Evolutionary conservation across 2,797 vertebrate species (phyloP).

Genomic region (Vireo griseus): DNA sequence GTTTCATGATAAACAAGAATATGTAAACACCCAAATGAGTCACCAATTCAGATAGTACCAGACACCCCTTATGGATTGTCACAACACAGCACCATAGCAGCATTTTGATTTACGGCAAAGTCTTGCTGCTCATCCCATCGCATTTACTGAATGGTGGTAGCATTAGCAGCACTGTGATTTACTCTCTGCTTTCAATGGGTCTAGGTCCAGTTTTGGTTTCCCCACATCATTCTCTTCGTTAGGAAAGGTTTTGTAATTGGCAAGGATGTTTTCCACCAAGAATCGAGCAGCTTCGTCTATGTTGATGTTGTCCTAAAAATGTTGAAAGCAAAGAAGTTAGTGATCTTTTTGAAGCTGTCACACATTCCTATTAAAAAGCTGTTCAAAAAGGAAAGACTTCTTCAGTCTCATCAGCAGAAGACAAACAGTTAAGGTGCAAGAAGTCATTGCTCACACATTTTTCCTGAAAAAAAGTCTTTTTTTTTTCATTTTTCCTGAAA

Average conservation of each 20-base stretch:
- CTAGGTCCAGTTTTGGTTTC: constrained; percentile 86
- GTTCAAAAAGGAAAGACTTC: background rate
- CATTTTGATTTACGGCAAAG: constrained; percentile 22
- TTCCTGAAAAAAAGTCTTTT: background rate
- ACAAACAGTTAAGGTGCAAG: background rate
- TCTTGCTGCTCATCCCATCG: constrained; percentile 9
- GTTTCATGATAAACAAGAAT: background rate
- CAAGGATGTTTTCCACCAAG: constrained; percentile 92
- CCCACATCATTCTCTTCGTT: constrained; percentile 88
- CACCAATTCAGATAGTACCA: background rate
- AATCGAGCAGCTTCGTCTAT: constrained; percentile 95
- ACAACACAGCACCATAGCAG: constrained; percentile 10
- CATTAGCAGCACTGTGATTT: constrained; percentile 93
- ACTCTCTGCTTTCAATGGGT: constrained; percentile 82
- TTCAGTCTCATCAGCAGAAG: background rate
- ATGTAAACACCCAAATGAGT: constrained; percentile 27
- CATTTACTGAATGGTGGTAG: background rate
- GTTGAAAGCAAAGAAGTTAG: background rate
- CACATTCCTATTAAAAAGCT: background rate
- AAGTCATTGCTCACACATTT: background rate
- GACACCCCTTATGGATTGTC: constrained; percentile 5
- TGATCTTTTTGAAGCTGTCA: background rate
- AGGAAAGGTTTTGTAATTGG: constrained; percentile 85
- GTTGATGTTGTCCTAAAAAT: constrained; percentile 90
- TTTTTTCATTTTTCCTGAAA: background rate